Conservation (phyloP, 2,113 vertebrate species). For the Cyprinodon brontotheroides region DNA sequence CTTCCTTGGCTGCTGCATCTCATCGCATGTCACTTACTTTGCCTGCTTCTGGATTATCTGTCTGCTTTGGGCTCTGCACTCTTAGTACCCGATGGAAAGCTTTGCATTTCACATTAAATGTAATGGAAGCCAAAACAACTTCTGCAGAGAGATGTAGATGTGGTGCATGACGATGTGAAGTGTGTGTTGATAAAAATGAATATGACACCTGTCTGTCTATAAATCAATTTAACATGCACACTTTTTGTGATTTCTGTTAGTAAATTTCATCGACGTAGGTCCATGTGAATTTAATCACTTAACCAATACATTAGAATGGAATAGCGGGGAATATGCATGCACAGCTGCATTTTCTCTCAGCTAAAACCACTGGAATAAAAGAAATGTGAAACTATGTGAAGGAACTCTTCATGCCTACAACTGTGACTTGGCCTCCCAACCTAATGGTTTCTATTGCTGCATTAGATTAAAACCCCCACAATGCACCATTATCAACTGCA, state of each 20-base stretch:
- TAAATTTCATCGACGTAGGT: neutral
- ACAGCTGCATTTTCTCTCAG: slow-evolving; percentile 9
- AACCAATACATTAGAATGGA: neutral
- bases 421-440: slow-evolving; percentile 52
- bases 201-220: neutral
- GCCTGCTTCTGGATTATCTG: slow-evolving; percentile 64
- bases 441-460: slow-evolving; percentile 49
- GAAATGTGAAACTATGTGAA: slow-evolving; percentile 43
- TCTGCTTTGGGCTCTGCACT: slow-evolving; percentile 64
- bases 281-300: neutral
- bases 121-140: slow-evolving; percentile 39
- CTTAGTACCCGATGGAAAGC: slow-evolving; percentile 59
- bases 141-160: slow-evolving; percentile 40
- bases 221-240: neutral
- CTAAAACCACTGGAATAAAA: slow-evolving; percentile 23
- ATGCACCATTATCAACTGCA: slow-evolving; percentile 61
- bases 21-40: slow-evolving; percentile 67
- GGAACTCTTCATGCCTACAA: slow-evolving; percentile 46
- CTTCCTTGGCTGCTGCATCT: slow-evolving; percentile 54
- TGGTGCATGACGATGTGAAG: slow-evolving; percentile 38
- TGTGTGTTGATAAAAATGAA: slow-evolving; percentile 5
- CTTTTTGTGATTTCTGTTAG: neutral
- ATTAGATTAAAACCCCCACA: slow-evolving; percentile 54
- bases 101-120: slow-evolving; percentile 63
- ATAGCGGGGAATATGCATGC: neutral